phyloP scores from a whole-genome alignment of 2,888 invertebrate genomes.

The Orchesella flavescens region DNA sequence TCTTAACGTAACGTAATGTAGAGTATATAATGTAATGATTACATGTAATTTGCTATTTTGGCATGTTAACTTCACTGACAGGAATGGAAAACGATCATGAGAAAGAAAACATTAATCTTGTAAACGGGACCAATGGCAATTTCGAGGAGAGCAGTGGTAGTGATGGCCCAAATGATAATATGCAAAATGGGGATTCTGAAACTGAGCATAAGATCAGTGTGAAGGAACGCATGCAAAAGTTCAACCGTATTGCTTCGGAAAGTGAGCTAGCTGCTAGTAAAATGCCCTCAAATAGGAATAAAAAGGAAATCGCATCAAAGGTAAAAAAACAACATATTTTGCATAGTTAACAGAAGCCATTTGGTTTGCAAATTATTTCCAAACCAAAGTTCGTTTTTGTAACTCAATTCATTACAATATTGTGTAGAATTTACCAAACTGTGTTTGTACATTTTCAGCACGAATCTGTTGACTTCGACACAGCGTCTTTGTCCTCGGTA shows the following conservation, averaged over 20 bases:
- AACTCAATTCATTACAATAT: neutral
- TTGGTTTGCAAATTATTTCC: too few species aligned
- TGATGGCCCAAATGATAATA: slow-evolving; percentile 47
- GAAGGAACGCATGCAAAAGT: slow-evolving; percentile 92
- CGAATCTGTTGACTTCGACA: slow-evolving; percentile 82
- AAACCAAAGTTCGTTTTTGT: neutral
- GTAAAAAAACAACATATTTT: slow-evolving; percentile 26
- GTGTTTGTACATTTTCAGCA: slow-evolving; percentile 74
- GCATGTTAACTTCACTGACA: slow-evolving; percentile 10
- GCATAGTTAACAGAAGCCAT: too few species aligned
- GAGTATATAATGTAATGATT: slow-evolving; percentile 28
- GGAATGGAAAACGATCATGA: slow-evolving; percentile 66
- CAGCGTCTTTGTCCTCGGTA: slow-evolving; percentile 82
- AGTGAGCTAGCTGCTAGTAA: slow-evolving; percentile 75
- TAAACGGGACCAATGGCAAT: slow-evolving; percentile 58
- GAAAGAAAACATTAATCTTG: slow-evolving; percentile 69
- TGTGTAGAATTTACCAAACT: neutral
- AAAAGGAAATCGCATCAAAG: slow-evolving; percentile 67
- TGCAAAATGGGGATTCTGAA: slow-evolving; percentile 69
- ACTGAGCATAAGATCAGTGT: slow-evolving; percentile 83
- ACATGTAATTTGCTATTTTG: slow-evolving; percentile 24
- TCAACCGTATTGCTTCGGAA: slow-evolving; percentile 92
- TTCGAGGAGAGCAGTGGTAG: slow-evolving; percentile 50
- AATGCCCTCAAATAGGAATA: slow-evolving; percentile 65
- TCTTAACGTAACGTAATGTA: neutral